A percentile compares a stretch with the other conserved stretches of the same genome.
phyloP scores from a whole-genome alignment of 2,113 vertebrate species.

The Pedionomus torquatus region DNA sequence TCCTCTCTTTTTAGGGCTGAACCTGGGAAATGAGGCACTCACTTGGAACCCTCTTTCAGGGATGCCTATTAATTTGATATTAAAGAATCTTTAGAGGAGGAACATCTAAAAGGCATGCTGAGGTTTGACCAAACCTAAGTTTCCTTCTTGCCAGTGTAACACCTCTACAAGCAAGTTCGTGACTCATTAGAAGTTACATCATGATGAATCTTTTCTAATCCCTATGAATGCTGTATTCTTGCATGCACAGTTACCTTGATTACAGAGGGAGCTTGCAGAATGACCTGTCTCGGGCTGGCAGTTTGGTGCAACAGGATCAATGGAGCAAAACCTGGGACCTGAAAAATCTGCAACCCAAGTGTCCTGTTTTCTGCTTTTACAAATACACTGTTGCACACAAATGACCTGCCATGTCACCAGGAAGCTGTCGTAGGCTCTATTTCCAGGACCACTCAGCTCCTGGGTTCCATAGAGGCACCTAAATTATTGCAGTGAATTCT shows the following conservation, averaged over 20 bases:
- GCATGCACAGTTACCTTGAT: not conserved
- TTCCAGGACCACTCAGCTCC: not conserved
- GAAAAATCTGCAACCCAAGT: not conserved
- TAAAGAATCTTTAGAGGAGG: not conserved
- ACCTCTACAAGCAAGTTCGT: not conserved
- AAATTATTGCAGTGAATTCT: not conserved
- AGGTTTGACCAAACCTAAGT: not conserved
- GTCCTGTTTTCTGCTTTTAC: not conserved
- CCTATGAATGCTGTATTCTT: not conserved
- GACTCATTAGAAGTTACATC: not conserved
- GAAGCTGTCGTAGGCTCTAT: not conserved
- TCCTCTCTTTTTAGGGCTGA: not conserved
- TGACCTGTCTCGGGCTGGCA: not conserved
- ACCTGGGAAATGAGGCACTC: not conserved
- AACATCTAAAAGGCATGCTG: not conserved
- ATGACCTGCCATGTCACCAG: not conserved
- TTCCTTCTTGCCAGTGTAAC: not conserved
- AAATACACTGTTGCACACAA: not conserved
- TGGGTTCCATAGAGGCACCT: not conserved
- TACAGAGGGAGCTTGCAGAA: not conserved
- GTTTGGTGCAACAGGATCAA: not conserved
- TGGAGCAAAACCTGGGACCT: not conserved
- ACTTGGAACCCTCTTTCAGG: not conserved
- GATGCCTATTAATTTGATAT: not conserved
- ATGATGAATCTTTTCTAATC: not conserved